Conservation (phyloP, 2,113 vertebrate genomes). For the Butorides virescens region DNA sequence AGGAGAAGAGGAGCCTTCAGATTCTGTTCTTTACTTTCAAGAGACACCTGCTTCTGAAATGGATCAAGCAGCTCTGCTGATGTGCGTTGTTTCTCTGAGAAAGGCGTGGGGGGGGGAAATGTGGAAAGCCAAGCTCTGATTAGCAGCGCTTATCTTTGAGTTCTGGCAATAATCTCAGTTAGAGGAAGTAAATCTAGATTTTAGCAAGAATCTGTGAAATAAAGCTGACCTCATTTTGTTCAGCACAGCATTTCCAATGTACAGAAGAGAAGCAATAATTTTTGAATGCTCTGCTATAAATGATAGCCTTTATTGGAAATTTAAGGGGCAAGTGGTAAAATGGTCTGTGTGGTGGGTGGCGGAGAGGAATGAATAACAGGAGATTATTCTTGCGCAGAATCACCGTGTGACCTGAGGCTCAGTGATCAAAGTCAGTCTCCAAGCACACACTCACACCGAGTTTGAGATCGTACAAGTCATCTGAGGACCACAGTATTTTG, state of each 20-base stretch:
- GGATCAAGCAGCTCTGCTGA: background rate
- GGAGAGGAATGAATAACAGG: background rate
- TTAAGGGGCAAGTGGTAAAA: background rate
- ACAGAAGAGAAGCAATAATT: background rate
- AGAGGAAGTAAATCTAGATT: background rate
- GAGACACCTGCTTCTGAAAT: background rate
- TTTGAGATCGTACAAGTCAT: background rate
- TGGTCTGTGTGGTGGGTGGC: background rate
- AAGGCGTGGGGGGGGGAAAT: rapidly evolving
- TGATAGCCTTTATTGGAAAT: background rate
- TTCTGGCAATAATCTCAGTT: background rate
- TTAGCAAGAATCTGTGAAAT: background rate
- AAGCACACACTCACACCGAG: background rate
- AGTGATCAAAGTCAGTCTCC: background rate
- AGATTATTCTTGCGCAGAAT: background rate
- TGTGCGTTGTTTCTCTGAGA: background rate
- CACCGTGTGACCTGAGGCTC: background rate
- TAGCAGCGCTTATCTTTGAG: background rate
- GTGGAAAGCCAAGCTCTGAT: background rate
- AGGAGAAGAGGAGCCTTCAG: background rate
- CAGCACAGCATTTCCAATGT: background rate
- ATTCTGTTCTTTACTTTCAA: background rate
- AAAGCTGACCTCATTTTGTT: background rate
- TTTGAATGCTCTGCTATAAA: background rate
- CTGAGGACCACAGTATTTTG: background rate